These are phyloP conservation scores for Mycetomoellerius zeteki DNA, from an alignment of 1,140 invertebrate species.

Conservation along the genomic window DNA sequence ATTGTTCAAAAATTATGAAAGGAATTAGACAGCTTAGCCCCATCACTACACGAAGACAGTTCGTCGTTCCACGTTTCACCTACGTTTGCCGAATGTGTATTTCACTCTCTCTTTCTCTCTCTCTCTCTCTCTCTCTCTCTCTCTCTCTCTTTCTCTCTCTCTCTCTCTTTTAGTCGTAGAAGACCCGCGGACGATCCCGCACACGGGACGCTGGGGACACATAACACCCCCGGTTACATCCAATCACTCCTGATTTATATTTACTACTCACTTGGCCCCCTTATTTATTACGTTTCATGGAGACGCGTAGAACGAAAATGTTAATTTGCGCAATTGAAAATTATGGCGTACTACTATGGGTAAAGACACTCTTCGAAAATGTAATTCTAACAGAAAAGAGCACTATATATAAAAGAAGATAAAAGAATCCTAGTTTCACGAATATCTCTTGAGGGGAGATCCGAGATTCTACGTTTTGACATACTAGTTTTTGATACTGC, in stretches of 20 bases:
- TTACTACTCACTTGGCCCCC: constrained; percentile 86
- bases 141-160: constrained; percentile 5
- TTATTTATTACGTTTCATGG: constrained; percentile 86
- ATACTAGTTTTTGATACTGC: not conserved
- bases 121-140: constrained; percentile 25
- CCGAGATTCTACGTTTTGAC: not conserved
- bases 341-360: constrained; percentile 78
- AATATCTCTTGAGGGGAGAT: not conserved
- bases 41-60: constrained; percentile 65
- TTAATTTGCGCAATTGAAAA: constrained; percentile 87
- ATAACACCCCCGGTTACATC: constrained; percentile 87
- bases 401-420: constrained; percentile 23
- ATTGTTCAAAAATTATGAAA: constrained; percentile 25
- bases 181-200: constrained; percentile 81
- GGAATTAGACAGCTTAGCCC: constrained; percentile 7
- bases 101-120: constrained; percentile 11
- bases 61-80: constrained; percentile 66
- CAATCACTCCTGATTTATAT: constrained; percentile 88
- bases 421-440: constrained; percentile 29
- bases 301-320: constrained; percentile 84
- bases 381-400: constrained; percentile 25
- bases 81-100: constrained; percentile 39
- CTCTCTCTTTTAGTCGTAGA: constrained; percentile 63
- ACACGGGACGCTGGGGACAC: constrained; percentile 87
- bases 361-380: constrained; percentile 44